Evolutionary conservation across 2,113 vertebrate species (phyloP), one percentile per base, ranked within the genome.

Genomic region (Herpailurus yagouaroundi): DNA sequence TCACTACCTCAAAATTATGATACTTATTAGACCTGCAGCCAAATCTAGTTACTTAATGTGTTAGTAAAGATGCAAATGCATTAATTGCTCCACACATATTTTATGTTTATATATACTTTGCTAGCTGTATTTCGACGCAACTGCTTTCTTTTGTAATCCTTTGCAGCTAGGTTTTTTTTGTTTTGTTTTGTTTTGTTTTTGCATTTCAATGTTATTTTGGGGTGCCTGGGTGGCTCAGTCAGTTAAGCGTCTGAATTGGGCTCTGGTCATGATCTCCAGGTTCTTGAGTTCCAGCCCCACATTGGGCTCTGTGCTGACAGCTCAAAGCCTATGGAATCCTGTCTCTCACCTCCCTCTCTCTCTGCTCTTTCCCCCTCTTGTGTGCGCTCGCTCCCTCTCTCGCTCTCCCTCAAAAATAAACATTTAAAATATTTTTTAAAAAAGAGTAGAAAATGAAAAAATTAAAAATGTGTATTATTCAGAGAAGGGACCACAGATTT

Each of bases 1-100:
- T 94, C 95, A 68, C 68, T 63, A 45, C 48, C 88, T 91, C 89
- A 83, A 87, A 92, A 94, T 86, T 57, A 93, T 1, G 1, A 71
- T 19, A 41, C 69, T 79, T 82, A 77, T 69, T 50, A 91, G 85
- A 79, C 73, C 71, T 31, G 31, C 86, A n/a, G 71, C 80, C 96
- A 89, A 91, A 91, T 68, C 88, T 9, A 73, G 71, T 76, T 94
- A 95, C 36, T 41, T 31, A 73, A 45, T 64, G 41, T 80, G 38
- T 71, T 82, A 91, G 91, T 94, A 93, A 64, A 66, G 60, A 95
- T 29, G 77, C 82, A 60, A 73, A 88, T 41, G 27, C 10, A 10
- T 57, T 93, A 77, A 77, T 50, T 25, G 25, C 50, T 15, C 66
- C 36, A 31, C 31, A 73, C n/a, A 63, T n/a, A 11, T 60, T 41